phyloP scores from a whole-genome alignment of 2,113 vertebrate species.

The Oncorhynchus mykiss region DNA sequence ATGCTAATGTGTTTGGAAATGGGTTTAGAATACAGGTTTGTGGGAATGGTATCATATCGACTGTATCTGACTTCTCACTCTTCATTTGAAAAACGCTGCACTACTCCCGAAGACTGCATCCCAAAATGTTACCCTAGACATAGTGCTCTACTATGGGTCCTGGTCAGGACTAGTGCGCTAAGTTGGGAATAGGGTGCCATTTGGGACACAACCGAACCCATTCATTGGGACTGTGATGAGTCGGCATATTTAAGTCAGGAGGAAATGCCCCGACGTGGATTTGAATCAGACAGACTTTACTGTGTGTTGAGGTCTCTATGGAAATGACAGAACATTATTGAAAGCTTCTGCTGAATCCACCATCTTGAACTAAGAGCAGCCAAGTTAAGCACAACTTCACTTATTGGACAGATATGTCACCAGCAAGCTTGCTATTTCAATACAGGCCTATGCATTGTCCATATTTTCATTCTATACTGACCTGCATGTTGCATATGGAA shows the following conservation, averaged over 20 bases:
- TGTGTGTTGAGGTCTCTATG: slow-evolving; percentile 43
- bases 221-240: slow-evolving; percentile 26
- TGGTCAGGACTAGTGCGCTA: too few species aligned
- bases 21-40: slow-evolving; percentile 8
- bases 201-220: neutral
- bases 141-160: too few species aligned
- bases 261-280: slow-evolving; percentile 29
- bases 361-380: slow-evolving; percentile 29
- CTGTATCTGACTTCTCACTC: slow-evolving; percentile 30
- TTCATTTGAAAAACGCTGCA: slow-evolving; percentile 26
- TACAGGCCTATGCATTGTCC: too few species aligned
- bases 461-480: too few species aligned
- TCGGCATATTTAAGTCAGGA: slow-evolving; percentile 60
- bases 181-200: too few species aligned
- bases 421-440: too few species aligned
- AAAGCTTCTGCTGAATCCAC: slow-evolving; percentile 52
- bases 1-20: slow-evolving; percentile 8
- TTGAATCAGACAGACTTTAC: slow-evolving; percentile 46
- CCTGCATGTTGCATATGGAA: too few species aligned
- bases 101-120: slow-evolving; percentile 16
- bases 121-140: too few species aligned
- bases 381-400: slow-evolving; percentile 3
- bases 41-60: slow-evolving; percentile 38
- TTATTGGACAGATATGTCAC: too few species aligned
- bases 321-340: slow-evolving; percentile 55